These are phyloP conservation scores for Eudyptes chrysolophus DNA, from an alignment of 2,113 vertebrate species.

Conservation along the genomic window DNA sequence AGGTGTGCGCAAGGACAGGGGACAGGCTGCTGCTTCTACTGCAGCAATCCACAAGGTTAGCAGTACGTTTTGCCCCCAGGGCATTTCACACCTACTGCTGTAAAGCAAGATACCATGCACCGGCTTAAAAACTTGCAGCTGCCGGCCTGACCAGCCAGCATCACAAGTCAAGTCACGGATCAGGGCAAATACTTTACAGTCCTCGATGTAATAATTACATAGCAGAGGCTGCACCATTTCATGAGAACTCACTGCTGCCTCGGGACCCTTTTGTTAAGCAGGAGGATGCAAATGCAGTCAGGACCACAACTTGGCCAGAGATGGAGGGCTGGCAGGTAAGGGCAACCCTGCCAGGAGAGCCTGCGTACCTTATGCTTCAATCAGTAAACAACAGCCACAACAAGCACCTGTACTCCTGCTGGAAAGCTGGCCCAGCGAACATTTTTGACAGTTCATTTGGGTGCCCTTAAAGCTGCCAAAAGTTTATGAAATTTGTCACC, in stretches of 20 bases:
- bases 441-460: background rate
- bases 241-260: background rate
- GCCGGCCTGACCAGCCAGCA: background rate
- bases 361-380: background rate
- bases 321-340: background rate
- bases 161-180: constrained; percentile 1
- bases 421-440: background rate
- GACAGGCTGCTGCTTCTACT: background rate
- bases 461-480: background rate
- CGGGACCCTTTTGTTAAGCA: background rate
- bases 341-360: background rate
- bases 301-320: background rate
- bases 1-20: background rate
- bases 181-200: background rate
- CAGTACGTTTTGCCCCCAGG: background rate
- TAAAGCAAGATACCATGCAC: background rate
- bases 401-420: background rate
- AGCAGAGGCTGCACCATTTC: background rate
- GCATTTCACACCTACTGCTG: background rate
- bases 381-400: background rate
- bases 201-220: background rate
- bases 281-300: fast-evolving
- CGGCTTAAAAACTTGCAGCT: background rate
- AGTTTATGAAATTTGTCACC: background rate
- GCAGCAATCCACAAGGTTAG: background rate